A percentile compares a stretch with the other conserved stretches of the same genome.
phyloP scores from a whole-genome alignment of 2,113 vertebrate species.

The Meriones unguiculatus region DNA sequence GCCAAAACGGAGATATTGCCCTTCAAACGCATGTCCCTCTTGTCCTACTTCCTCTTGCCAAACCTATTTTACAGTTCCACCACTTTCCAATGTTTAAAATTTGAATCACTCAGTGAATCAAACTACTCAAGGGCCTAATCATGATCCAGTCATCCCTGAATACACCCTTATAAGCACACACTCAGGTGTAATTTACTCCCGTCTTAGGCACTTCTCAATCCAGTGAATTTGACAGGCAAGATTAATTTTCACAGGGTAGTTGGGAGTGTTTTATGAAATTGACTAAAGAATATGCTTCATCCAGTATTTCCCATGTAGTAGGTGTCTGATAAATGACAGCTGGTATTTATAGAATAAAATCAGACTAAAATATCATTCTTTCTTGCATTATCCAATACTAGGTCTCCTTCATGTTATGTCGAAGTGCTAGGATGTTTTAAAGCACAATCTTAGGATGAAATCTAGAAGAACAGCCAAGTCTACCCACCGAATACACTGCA shows the following conservation, averaged over 20 bases:
- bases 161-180: neutral
- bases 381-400: neutral
- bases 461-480: neutral
- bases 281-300: neutral
- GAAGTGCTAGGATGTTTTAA: constrained; percentile 38
- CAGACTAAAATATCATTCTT: constrained; percentile 14
- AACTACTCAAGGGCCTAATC: neutral
- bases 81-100: neutral
- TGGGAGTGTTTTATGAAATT: neutral
- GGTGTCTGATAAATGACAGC: neutral
- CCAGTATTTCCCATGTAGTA: constrained; percentile 20
- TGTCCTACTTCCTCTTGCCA: neutral
- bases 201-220: neutral
- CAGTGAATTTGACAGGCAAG: neutral
- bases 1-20: neutral
- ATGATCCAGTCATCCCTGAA: neutral
- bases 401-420: neutral
- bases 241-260: neutral
- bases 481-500: neutral
- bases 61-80: neutral
- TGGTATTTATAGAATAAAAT: neutral
- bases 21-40: neutral
- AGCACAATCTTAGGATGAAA: neutral
- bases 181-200: no score
- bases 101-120: neutral